A percentile compares a stretch with the other conserved stretches of the same genome.
These are phyloP conservation scores for Tetramorium alpestre DNA, from an alignment of 1,140 invertebrate genomes.

Conservation along the genomic window DNA sequence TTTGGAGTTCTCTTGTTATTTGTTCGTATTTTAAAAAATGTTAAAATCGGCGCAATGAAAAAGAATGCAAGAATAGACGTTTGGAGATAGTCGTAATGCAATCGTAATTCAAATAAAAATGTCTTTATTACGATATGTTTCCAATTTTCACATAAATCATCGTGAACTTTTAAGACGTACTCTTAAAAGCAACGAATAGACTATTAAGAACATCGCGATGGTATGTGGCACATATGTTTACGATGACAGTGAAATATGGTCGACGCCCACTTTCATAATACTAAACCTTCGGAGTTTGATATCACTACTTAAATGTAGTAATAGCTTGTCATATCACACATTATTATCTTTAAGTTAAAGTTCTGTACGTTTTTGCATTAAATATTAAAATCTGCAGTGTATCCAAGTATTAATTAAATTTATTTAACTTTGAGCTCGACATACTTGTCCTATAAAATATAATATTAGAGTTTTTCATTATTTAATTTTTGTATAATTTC, in stretches of 20 bases:
- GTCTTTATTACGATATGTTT: neutral
- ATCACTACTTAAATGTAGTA: conserved; percentile 23
- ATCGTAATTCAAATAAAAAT: neutral
- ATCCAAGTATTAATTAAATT: neutral
- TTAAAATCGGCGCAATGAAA: neutral
- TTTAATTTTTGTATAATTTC: neutral
- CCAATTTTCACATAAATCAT: neutral
- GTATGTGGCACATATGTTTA: conserved; percentile 9
- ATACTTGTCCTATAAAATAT: neutral
- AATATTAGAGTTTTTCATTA: neutral
- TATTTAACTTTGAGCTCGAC: neutral
- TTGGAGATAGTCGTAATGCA: neutral
- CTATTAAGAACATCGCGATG: conserved; percentile 11
- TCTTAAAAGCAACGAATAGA: conserved; percentile 18
- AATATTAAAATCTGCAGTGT: neutral
- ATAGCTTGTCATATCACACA: neutral
- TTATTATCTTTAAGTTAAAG: neutral
- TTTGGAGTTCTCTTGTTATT: neutral
- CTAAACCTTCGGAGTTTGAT: conserved; percentile 30
- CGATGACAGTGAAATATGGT: conserved; percentile 41
- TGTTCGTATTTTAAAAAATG: neutral
- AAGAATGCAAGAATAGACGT: neutral
- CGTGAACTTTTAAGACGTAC: neutral
- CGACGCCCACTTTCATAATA: conserved; percentile 49
- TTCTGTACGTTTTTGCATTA: neutral